phyloP scores from a whole-genome alignment of 2,113 vertebrate genomes.

The Chascanopsetta lugubris region DNA sequence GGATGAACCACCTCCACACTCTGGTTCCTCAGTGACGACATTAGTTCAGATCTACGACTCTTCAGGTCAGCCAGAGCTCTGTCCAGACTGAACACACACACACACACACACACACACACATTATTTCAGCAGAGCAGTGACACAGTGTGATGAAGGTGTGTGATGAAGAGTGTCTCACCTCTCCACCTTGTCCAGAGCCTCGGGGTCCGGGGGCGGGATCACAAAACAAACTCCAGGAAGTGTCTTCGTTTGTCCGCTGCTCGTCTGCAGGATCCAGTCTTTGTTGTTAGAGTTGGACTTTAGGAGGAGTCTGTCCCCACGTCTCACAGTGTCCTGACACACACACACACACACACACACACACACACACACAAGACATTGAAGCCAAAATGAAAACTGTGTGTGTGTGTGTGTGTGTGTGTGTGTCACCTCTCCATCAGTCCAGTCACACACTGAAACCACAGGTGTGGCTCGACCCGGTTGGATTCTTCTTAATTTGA shows the following conservation, averaged over 20 bases:
- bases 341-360: not conserved
- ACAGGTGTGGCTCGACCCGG: conserved; percentile 73
- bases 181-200: conserved; percentile 81
- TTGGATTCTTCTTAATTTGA: conserved; percentile 81
- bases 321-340: conserved; percentile 83
- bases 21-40: conserved; percentile 73
- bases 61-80: conserved; percentile 81
- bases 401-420: not conserved
- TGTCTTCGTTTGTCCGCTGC: conserved; percentile 71
- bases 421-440: conserved; percentile 80
- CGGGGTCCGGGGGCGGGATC: conserved; percentile 87
- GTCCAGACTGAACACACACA: conserved; percentile 82
- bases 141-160: too few species aligned
- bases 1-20: conserved; percentile 68
- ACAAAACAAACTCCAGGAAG: conserved; percentile 88
- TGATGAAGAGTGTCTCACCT: too few species aligned
- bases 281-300: conserved; percentile 83
- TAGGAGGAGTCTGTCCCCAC: conserved; percentile 82
- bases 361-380: too few species aligned
- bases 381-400: not conserved
- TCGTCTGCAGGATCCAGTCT: conserved; percentile 87
- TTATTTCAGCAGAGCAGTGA: too few species aligned
- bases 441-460: conserved; percentile 92
- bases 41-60: conserved; percentile 74
- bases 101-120: not conserved